These are phyloP conservation scores for Heliconius cydno DNA, from an alignment of 2,888 invertebrate species.

Conservation along the genomic window DNA sequence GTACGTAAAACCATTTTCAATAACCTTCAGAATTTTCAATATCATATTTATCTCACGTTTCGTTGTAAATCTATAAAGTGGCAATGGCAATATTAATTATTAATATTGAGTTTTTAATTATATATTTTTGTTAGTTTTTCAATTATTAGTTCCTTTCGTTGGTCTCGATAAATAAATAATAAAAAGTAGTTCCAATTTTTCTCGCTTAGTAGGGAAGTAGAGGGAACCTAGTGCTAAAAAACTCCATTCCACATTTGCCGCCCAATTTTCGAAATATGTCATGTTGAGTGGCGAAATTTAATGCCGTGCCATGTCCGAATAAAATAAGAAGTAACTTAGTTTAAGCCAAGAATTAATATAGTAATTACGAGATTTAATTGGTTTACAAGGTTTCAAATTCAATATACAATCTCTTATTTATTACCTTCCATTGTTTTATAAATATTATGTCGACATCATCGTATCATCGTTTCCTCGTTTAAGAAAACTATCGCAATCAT, in stretches of 20 bases:
- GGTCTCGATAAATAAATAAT: neutral
- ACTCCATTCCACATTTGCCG: neutral
- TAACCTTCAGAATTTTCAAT: neutral
- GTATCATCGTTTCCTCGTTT: no score
- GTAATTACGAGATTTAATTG: neutral
- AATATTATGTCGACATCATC: no score
- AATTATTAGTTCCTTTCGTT: neutral
- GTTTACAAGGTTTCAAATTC: neutral
- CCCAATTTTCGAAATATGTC: neutral
- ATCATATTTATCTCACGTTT: constrained; percentile 6
- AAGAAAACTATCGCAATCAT: no score
- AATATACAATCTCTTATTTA: neutral
- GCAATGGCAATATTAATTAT: neutral
- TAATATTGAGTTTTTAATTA: neutral
- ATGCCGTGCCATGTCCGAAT: no score
- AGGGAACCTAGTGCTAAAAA: neutral
- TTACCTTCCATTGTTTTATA: neutral
- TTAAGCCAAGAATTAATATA: neutral
- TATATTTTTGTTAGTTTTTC: neutral
- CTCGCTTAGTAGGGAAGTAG: neutral
- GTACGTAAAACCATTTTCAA: neutral
- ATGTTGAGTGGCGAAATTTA: neutral
- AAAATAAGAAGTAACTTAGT: neutral
- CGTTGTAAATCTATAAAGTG: neutral
- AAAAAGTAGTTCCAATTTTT: neutral